Evolutionary conservation across 2,888 invertebrate genomes (phyloP), one percentile per base, ranked within the genome.

Genomic region (Nipponacmea schrenckii): DNA sequence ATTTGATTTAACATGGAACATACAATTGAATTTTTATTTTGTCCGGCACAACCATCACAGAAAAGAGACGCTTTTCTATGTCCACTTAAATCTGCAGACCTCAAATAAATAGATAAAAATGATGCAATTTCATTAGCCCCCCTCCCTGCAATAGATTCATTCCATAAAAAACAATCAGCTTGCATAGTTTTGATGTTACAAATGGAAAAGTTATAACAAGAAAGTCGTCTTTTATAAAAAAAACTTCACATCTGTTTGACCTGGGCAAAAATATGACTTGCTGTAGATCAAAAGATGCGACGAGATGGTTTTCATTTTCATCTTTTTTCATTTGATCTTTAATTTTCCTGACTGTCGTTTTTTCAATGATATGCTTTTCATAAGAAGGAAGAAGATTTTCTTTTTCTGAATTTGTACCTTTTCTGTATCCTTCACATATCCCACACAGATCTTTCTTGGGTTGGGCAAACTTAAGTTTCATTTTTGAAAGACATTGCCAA

Each of bases 11-110:
- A 26, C 27, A 67, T 67, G 46, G 48, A 12, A 26, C 48, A 27
- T 27, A 48, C 67, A 20, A 67, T 67, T 45, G 68, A 62, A 31
- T 39, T 62, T 68, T 68, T 68, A 44, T 56, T 64, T 31, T 69
- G 45, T 20, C 56, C 67, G 12, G 46, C 67, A 14, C 67, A 67
- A 46, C 48, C 67, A 45, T 67, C 44, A 26, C 48, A 67, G 48
- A 67, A 46, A 45, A 67, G 20, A 0, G 50, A 50, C 17, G 50
- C 20, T 50, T 50, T 4, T 50, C 20, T 10, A 8, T 20, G 15
- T 20, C 50, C 50, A 8, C 17, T 50, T 8, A 20, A 20, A 50
- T 50, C 50, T 20, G 50, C 50, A 20, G 50, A 50, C 8, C 20
- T 50, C 1, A 48, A 5, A n/a, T 50, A 50, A 50, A 15, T 8